Percentiles rank a stretch among this genome's conserved stretches.
Evolutionary conservation across 2,888 invertebrate genomes (phyloP).

Genomic region (Noctua janthe): DNA sequence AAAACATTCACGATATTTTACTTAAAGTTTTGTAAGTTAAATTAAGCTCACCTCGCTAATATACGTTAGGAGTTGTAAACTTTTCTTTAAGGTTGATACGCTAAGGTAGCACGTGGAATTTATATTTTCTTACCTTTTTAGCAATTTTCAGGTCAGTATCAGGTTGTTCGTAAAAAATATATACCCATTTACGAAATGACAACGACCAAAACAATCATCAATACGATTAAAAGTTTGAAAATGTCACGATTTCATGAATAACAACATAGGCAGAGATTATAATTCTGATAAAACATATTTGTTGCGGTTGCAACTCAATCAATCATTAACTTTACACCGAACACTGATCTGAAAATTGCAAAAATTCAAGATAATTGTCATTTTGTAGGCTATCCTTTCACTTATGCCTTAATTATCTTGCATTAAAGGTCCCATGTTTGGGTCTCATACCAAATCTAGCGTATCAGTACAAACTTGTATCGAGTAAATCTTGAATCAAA

Average conservation of each 20-base stretch:
- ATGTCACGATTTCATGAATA: background rate
- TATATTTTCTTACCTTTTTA: background rate
- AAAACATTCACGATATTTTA: slow-evolving; percentile 9
- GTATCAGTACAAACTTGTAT: background rate
- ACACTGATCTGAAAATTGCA: background rate
- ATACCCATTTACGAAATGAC: background rate
- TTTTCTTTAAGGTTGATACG: background rate
- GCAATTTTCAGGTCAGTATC: background rate
- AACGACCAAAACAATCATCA: background rate
- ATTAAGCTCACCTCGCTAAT: slow-evolving; percentile 1
- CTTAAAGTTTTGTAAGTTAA: background rate
- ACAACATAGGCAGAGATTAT: background rate
- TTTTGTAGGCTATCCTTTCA: background rate
- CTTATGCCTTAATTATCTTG: background rate
- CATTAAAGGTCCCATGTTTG: background rate
- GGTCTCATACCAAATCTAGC: slow-evolving; percentile 5
- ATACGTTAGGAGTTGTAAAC: background rate
- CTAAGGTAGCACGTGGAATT: background rate
- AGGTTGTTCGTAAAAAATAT: background rate
- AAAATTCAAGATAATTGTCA: background rate
- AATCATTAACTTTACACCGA: slow-evolving; percentile 1
- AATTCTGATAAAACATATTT: background rate
- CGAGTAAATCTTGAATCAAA: background rate
- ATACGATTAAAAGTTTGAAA: background rate
- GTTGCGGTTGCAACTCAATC: background rate